phyloP scores from a whole-genome alignment of 2,797 vertebrate species.

The Trichosurus vulpecula region DNA sequence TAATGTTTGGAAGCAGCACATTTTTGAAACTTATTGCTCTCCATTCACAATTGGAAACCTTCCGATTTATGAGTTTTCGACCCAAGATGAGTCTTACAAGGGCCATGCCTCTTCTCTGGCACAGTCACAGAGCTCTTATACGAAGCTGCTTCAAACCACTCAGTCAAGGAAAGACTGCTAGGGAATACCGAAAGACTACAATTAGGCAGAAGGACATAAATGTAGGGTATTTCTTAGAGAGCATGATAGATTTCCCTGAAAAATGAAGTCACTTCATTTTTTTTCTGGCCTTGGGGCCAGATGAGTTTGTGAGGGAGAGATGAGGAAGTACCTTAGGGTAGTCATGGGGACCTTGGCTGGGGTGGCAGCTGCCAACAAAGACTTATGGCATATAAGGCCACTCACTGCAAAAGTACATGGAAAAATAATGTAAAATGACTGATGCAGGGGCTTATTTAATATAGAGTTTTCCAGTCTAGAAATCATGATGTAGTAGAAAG shows the following conservation, averaged over 20 bases:
- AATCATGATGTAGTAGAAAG: neutral
- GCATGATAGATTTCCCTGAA: neutral
- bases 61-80: neutral
- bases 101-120: neutral
- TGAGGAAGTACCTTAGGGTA: neutral
- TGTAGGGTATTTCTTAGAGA: neutral
- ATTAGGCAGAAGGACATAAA: too few species aligned
- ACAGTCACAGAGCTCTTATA: neutral
- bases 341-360: neutral
- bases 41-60: neutral
- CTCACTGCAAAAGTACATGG: neutral
- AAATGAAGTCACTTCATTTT: neutral
- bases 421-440: neutral
- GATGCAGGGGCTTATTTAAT: neutral
- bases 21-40: neutral
- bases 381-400: neutral
- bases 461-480: neutral
- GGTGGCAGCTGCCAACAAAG: neutral
- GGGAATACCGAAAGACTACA: neutral
- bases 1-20: neutral
- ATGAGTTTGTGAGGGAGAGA: neutral
- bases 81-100: neutral
- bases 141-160: neutral
- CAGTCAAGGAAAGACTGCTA: neutral
- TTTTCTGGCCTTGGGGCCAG: neutral